phyloP scores from a whole-genome alignment of 2,797 vertebrate genomes.

The Squalus acanthias region DNA sequence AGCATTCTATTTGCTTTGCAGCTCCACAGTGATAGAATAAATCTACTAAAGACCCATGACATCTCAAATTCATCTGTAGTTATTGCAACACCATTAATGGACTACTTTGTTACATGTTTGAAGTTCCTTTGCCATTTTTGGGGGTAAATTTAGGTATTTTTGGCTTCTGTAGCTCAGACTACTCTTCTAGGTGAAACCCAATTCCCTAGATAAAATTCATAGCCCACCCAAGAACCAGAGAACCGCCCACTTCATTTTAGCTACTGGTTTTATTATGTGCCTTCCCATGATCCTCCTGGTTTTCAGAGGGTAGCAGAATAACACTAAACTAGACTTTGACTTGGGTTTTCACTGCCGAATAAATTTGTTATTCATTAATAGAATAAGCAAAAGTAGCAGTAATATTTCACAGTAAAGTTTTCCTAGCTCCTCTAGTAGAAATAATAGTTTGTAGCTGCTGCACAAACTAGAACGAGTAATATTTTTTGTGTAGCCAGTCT shows the following conservation, averaged over 20 bases:
- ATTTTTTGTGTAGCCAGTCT: background rate
- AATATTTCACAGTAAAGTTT: background rate
- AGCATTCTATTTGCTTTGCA: background rate
- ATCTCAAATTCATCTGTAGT: background rate
- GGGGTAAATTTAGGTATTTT: background rate
- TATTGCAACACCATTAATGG: background rate
- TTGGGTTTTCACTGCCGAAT: background rate
- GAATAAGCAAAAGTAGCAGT: background rate
- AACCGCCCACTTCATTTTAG: background rate
- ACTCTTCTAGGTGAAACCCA: background rate
- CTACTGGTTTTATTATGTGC: background rate
- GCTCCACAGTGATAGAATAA: background rate
- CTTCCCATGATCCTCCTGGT: background rate
- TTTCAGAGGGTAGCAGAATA: background rate
- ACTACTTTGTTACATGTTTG: background rate
- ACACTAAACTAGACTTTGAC: background rate
- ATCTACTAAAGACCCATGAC: background rate
- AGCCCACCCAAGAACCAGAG: background rate
- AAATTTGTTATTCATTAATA: background rate
- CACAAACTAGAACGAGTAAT: background rate
- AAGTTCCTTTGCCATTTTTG: background rate
- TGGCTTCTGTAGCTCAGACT: background rate
- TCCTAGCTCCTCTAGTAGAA: background rate
- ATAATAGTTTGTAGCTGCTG: background rate
- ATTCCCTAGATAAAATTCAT: background rate